These are phyloP conservation scores for Cacoxenus indagator DNA, from an alignment of 2,888 invertebrate genomes.

Conservation along the genomic window DNA sequence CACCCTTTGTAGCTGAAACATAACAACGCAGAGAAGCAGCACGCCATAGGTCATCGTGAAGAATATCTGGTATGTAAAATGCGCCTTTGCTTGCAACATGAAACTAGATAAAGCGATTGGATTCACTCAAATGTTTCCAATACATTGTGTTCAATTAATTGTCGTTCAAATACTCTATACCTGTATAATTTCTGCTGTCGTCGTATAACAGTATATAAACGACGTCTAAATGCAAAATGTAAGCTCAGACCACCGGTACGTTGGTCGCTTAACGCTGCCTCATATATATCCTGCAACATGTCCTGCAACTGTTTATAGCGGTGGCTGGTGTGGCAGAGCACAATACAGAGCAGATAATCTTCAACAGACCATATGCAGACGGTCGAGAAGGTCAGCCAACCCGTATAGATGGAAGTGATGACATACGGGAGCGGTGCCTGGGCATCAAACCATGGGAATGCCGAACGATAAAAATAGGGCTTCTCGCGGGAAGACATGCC, in stretches of 20 bases:
- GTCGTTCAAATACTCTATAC: too few species aligned
- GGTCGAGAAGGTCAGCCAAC: conserved; percentile 22
- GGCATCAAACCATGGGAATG: conserved; percentile 38
- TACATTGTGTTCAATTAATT: too few species aligned
- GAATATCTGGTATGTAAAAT: conserved; percentile 33
- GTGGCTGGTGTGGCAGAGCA: conserved; percentile 30
- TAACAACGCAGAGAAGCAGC: conserved; percentile 27
- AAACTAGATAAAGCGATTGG: conserved; percentile 14
- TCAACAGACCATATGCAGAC: conserved; percentile 25
- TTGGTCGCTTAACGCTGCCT: background rate
- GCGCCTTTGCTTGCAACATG: conserved; percentile 26
- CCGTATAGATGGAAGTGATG: conserved; percentile 28
- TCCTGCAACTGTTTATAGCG: conserved; percentile 30
- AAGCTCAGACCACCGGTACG: background rate
- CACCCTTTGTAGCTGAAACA: conserved; percentile 31
- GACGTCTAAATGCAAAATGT: conserved; percentile 19
- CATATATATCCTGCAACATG: conserved; percentile 15
- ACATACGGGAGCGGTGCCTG: conserved; percentile 33
- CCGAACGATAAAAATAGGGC: conserved; percentile 42
- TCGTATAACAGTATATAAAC: conserved; percentile 20
- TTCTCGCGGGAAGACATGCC: conserved; percentile 31
- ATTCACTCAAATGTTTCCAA: too few species aligned
- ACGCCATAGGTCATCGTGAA: conserved; percentile 27
- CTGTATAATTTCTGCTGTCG: conserved; percentile 28
- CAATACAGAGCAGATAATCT: conserved; percentile 29